Base-by-base conservation (phyloP, 2,113 vertebrate genomes). In the Condylura cristata region DNA sequence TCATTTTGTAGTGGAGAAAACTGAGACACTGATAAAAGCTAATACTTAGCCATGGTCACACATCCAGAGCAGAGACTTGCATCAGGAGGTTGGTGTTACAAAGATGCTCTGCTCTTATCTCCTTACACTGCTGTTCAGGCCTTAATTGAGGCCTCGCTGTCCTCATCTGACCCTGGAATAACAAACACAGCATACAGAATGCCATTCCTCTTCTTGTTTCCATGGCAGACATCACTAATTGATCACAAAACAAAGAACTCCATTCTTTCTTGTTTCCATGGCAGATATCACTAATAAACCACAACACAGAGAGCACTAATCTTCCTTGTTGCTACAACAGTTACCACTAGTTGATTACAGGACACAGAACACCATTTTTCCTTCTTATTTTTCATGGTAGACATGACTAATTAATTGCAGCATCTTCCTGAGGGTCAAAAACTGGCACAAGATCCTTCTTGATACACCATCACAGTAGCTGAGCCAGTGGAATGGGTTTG, bases 71-170 rank as follows among this genome's bases (percentile, higher is more conserved):
- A 0, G 14, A 46, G 46, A n/a, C 39, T 34, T 37, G 41, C 82
- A 13, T 66, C 48, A 18, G 48, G 51, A 4, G 32, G 32, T 53
- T 28, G n/a, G 30, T 46, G 30, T 6, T 20, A 56, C 53, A 56
- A 7, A n/a, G 61, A 58, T 11, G 34, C 24, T 39, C 1, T 17
- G 61, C 56, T 74, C 37, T 32, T 41, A 18, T 41, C 41, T 34
- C 2, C 20, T 20, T 14, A 6, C 5, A 1, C 39, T 32, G 46
- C 9, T 3, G 1, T 53, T 83, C 34, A 24, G 0, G 18, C 63
- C 75, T 56, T 26, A 87, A 48, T 72, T 60, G 32, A 17, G 70
- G 32, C 1, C 6, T 58, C 78, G 0, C 28, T 11, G 16, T 60
- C 24, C 2, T 28, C 51, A 4, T 24, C 39, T 22, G 28, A 68